These are phyloP conservation scores for Copidosoma floridanum DNA, from an alignment of 1,140 invertebrate genomes.

Conservation along the genomic window DNA sequence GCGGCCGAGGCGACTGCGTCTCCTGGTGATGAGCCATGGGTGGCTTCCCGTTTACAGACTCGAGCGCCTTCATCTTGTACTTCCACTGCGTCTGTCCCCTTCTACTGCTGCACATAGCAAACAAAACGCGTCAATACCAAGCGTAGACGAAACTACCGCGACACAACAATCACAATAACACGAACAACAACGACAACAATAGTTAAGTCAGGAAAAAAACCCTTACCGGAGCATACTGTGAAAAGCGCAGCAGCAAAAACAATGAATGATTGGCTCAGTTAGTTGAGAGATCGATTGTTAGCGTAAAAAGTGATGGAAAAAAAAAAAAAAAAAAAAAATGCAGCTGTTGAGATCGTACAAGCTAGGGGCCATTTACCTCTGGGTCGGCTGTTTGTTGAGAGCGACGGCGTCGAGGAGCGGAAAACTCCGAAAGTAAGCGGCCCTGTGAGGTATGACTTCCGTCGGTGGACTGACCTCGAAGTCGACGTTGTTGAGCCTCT, in stretches of 20 bases:
- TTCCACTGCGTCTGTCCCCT: constrained; percentile 55
- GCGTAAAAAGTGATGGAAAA: neutral
- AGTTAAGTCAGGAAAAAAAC: constrained; percentile 9
- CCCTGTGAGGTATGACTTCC: constrained; percentile 69
- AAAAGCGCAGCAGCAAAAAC: constrained; percentile 25
- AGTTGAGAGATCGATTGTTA: constrained; percentile 2
- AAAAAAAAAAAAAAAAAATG: neutral
- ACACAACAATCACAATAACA: no score
- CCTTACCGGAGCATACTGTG: constrained; percentile 55
- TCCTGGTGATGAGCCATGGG: constrained; percentile 47
- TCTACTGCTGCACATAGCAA: constrained; percentile 41
- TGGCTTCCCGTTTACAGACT: constrained; percentile 46
- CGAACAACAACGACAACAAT: no score
- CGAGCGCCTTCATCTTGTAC: constrained; percentile 55
- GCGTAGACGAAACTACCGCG: neutral
- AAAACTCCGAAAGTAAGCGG: constrained; percentile 75
- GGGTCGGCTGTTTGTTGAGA: constrained; percentile 74
- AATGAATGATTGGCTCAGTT: constrained; percentile 14
- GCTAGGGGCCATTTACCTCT: constrained; percentile 61
- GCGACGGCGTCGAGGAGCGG: constrained; percentile 74
- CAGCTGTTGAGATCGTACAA: no score
- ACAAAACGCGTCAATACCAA: constrained; percentile 1
- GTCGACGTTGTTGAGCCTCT: constrained; percentile 72
- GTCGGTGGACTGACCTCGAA: constrained; percentile 75
- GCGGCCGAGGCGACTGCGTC: constrained; percentile 53